These are phyloP conservation scores for Linnaemya tessellans DNA, from an alignment of 2,888 invertebrate genomes.

Conservation along the genomic window DNA sequence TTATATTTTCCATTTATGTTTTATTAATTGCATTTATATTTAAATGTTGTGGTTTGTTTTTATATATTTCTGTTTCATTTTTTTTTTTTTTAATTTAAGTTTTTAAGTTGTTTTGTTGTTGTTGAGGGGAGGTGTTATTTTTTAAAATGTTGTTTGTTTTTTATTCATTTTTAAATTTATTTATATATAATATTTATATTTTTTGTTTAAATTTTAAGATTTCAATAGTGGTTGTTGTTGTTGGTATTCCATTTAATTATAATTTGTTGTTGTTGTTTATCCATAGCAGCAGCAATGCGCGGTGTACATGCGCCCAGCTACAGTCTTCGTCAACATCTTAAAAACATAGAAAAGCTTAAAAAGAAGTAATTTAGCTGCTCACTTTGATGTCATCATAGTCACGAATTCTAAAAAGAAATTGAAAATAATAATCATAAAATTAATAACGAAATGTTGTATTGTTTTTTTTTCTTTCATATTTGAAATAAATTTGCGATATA, in stretches of 20 bases:
- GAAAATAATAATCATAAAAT: constrained; percentile 69
- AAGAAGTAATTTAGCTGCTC: constrained; percentile 89
- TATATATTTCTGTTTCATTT: constrained; percentile 63
- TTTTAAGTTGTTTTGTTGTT: constrained; percentile 61
- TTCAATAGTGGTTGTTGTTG: constrained; percentile 71
- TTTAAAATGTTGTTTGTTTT: constrained; percentile 52
- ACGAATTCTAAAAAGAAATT: constrained; percentile 94
- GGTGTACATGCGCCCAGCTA: constrained; percentile 85
- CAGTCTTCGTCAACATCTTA: constrained; percentile 85
- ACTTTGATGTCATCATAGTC: constrained; percentile 99
- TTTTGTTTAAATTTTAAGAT: constrained; percentile 75
- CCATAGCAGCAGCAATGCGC: constrained; percentile 84
- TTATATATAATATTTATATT: constrained; percentile 66
- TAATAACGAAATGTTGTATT: constrained; percentile 15
- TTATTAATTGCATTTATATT: constrained; percentile 74
- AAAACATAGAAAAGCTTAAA: constrained; percentile 85
- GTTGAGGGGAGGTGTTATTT: constrained; percentile 64
- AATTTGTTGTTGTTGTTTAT: constrained; percentile 76
- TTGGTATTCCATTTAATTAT: constrained; percentile 73
- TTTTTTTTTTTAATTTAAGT: constrained; percentile 59
- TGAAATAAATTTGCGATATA: no score
- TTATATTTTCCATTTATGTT: constrained; percentile 55
- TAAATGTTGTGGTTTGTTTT: constrained; percentile 75
- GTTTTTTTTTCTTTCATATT: no score
- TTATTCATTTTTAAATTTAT: constrained; percentile 62